Evolutionary conservation across 2,797 vertebrate species (phyloP).

Genomic region (Naso thynnoides): DNA sequence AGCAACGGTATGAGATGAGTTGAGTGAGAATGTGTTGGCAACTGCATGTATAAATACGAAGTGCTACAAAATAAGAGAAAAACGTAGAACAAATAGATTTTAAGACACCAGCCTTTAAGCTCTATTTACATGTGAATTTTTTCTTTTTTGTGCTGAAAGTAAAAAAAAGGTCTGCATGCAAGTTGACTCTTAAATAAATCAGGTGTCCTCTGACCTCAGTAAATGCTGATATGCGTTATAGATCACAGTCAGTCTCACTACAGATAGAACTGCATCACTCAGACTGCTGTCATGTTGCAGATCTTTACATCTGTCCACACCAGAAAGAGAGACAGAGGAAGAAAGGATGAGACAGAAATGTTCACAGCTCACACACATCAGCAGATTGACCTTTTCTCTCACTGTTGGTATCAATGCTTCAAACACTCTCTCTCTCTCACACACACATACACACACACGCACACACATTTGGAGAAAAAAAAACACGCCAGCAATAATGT

Average conservation of each 20-base stretch:
- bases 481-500: constrained; percentile 76
- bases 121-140: not conserved
- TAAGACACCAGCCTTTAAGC: not conserved
- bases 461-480: constrained; percentile 34
- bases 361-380: constrained; percentile 32
- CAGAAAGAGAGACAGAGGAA: constrained; percentile 31
- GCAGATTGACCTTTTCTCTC: constrained; percentile 75
- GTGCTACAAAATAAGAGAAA: not conserved
- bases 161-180: not conserved
- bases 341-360: constrained; percentile 51
- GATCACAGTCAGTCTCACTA: constrained; percentile 13
- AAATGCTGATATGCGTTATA: constrained; percentile 25
- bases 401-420: constrained; percentile 59
- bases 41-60: not conserved
- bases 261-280: constrained; percentile 16
- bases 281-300: constrained; percentile 39
- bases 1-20: too few relatives aligned
- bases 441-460: constrained; percentile 27
- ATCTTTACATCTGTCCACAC: constrained; percentile 57
- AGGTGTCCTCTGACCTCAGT: not conserved
- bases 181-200: constrained; percentile 1
- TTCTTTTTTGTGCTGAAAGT: too few relatives aligned
- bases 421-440: constrained; percentile 44
- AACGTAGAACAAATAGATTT: not conserved
- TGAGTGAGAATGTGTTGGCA: too few relatives aligned